Base-by-base conservation (phyloP, 2,797 vertebrate genomes). In the Tokudaia muenninki region DNA sequence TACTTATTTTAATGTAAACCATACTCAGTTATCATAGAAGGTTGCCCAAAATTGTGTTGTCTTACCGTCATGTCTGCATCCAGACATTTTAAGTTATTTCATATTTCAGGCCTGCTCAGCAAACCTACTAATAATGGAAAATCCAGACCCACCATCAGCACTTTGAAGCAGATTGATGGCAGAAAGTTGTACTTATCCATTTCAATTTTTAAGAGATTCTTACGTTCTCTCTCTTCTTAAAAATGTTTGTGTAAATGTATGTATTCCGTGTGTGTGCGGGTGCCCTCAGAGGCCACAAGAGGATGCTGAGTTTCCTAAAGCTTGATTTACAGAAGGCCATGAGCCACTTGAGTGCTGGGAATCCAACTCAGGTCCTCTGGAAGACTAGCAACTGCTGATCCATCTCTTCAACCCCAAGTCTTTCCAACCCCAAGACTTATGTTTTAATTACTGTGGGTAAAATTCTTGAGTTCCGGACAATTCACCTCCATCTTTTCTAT, bases 51-150 rank as follows among this genome's bases (percentile, higher is more conserved):
- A 63, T 94, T 88, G 24, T 83, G 21, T 93, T 96, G 70, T 65
- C 47, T 91, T 67, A 74, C 44, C 10, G 34, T 47, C 34, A 59
- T 55, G 9, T 55, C 77, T 91, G 22, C 13, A 34, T 88, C 55
- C 63, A 95, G 63, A 57, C 84, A 91, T 91, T 95, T 93, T 88
- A 44, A 47, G 57, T 50, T 75, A 34, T 63, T 84, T 19, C 8
- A 47, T 63, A 57, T 47, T 89, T 74, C 55, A 74, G 26, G 88
- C 34, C 78, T 57, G 59, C 83, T 75, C 63, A 94, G 65, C 63
- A 88, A 88, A 74, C 50, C 22, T 93, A 12, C n/a, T n/a, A 82
- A 44, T 50, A 10, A 79, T n/a, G 84, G 83, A 89, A 57, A 88
- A 61, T 67, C 44, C 52, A 80, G 26, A 89, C 82, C 44, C 81